These are phyloP conservation scores for Echeneis naucrates DNA, from an alignment of 2,797 vertebrate genomes.

Conservation along the genomic window DNA sequence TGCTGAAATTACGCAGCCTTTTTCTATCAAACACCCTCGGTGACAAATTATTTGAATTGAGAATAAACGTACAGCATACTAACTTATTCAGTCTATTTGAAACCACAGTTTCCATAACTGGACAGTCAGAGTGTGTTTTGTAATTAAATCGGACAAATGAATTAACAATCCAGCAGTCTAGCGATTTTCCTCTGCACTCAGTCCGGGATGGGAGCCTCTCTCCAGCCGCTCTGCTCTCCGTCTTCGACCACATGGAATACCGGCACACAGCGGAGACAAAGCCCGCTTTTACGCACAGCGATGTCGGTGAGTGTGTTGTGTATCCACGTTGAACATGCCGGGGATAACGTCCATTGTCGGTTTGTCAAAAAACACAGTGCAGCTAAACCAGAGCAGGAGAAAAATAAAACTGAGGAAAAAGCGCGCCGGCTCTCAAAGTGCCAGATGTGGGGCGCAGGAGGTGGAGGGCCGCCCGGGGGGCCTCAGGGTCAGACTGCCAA, in stretches of 20 bases:
- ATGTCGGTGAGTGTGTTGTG: background rate
- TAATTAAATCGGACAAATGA: background rate
- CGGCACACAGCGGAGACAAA: slow-evolving; percentile 55
- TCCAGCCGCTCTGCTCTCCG: slow-evolving; percentile 1
- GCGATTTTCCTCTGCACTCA: background rate
- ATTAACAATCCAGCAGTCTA: slow-evolving; percentile 21
- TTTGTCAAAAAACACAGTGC: slow-evolving; percentile 28
- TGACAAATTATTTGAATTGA: background rate
- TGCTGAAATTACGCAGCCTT: background rate
- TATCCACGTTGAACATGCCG: slow-evolving; percentile 15
- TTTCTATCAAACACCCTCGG: background rate
- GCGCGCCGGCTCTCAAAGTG: slow-evolving; percentile 47
- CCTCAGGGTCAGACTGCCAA: slow-evolving; percentile 80
- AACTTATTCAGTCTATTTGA: slow-evolving; percentile 27
- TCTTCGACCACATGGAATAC: slow-evolving; percentile 43
- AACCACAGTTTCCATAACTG: slow-evolving; percentile 11
- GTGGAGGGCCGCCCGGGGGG: slow-evolving; percentile 72
- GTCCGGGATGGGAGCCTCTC: slow-evolving; percentile 17
- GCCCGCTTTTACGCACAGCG: slow-evolving; percentile 34
- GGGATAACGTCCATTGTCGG: slow-evolving; percentile 6
- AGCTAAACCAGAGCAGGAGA: slow-evolving; percentile 24
- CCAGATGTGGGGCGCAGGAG: slow-evolving; percentile 68
- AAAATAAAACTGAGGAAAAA: slow-evolving; percentile 38
- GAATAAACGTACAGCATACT: slow-evolving; percentile 35
- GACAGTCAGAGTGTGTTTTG: background rate